Conservation (phyloP, 1,140 invertebrate genomes). For the Ectropis grisescens region DNA sequence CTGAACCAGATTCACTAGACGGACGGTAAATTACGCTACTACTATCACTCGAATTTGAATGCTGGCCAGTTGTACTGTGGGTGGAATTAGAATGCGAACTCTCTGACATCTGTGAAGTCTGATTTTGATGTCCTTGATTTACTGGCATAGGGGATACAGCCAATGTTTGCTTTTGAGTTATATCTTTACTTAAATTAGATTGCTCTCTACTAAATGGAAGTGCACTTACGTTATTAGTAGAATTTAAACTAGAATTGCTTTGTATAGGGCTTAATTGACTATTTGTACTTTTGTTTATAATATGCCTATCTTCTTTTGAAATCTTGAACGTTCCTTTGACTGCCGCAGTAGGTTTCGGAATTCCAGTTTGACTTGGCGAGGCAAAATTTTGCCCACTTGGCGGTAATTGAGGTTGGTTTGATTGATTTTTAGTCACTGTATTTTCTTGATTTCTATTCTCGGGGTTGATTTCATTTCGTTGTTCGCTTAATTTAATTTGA, state of each 20-base stretch:
- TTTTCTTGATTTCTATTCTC: slow-evolving; percentile 37
- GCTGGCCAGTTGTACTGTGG: slow-evolving; percentile 73
- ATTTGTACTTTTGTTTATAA: slow-evolving; percentile 58
- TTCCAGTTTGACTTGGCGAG: slow-evolving; percentile 73
- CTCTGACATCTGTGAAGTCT: slow-evolving; percentile 66
- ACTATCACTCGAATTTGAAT: slow-evolving; percentile 77
- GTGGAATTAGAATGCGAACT: slow-evolving; percentile 73
- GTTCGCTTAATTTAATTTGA: slow-evolving; percentile 57
- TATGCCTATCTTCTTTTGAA: slow-evolving; percentile 64
- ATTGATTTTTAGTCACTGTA: slow-evolving; percentile 20
- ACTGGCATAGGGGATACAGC: slow-evolving; percentile 84
- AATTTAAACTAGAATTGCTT: slow-evolving; percentile 72
- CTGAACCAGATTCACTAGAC: slow-evolving; percentile 76
- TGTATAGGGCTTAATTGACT: slow-evolving; percentile 69
- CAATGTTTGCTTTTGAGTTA: slow-evolving; percentile 72
- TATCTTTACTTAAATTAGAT: slow-evolving; percentile 65
- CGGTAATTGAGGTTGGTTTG: slow-evolving; percentile 32
- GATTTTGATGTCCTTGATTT: slow-evolving; percentile 44
- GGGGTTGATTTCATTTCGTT: slow-evolving; percentile 26
- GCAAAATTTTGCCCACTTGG: slow-evolving; percentile 32
- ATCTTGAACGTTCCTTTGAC: slow-evolving; percentile 88
- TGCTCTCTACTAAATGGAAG: slow-evolving; percentile 65
- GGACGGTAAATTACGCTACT: slow-evolving; percentile 79
- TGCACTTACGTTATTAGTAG: slow-evolving; percentile 56
- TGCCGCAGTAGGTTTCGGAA: slow-evolving; percentile 91